Evolutionary conservation across 2,888 invertebrate species (phyloP).

Genomic region (Mythimna ferrago): DNA sequence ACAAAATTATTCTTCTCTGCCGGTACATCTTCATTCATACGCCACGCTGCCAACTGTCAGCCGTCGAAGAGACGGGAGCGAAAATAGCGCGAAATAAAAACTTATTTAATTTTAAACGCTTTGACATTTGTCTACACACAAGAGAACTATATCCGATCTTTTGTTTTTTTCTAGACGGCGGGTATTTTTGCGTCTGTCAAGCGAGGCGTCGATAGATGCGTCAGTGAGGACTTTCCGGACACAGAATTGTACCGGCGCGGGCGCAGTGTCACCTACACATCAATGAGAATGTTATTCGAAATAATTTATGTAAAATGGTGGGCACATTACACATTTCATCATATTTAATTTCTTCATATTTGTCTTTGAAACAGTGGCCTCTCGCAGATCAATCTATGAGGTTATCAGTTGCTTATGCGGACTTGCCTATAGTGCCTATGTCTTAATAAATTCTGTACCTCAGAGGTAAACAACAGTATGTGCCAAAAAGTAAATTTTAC

Average conservation of each 20-base stretch:
- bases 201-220: slow-evolving; percentile 78
- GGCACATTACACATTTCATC: background rate
- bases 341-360: no score
- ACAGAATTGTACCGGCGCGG: slow-evolving; percentile 38
- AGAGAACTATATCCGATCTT: slow-evolving; percentile 80
- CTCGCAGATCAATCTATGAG: no score
- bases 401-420: no score
- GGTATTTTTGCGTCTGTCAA: slow-evolving; percentile 80
- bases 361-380: no score
- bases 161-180: slow-evolving; percentile 74
- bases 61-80: slow-evolving; percentile 47
- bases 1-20: slow-evolving; percentile 10
- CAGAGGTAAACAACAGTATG: no score
- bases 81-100: slow-evolving; percentile 65
- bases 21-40: slow-evolving; percentile 44
- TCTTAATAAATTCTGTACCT: no score
- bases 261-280: slow-evolving; percentile 44
- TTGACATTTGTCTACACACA: slow-evolving; percentile 78
- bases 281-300: slow-evolving; percentile 15
- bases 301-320: background rate
- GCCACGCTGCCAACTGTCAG: slow-evolving; percentile 19
- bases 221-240: slow-evolving; percentile 76
- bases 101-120: slow-evolving; percentile 74
- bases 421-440: no score
- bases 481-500: no score